Conservation (phyloP, 2,888 invertebrate genomes). For the Caenorhabditis imperialis region DNA sequence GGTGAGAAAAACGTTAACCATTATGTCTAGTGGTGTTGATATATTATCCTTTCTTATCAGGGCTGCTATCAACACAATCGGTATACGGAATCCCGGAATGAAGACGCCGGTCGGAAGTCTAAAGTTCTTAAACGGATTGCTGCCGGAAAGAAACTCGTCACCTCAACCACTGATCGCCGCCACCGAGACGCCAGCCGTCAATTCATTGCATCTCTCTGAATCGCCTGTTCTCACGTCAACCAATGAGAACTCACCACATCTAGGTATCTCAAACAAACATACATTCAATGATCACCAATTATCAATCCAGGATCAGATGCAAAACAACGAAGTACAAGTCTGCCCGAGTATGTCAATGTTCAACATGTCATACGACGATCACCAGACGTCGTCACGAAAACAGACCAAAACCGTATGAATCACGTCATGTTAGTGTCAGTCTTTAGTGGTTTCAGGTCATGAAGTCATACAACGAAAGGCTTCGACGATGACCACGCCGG, state of each 20-base stretch:
- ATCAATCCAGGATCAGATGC: constrained; percentile 24
- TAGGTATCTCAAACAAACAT: constrained; percentile 9
- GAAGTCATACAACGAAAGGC: constrained; percentile 54
- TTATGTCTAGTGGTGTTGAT: no score
- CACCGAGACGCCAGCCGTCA: background rate
- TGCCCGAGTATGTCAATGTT: constrained; percentile 56
- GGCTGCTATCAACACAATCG: constrained; percentile 44
- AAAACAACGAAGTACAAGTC: constrained; percentile 51
- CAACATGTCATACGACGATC: constrained; percentile 24
- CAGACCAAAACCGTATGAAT: constrained; percentile 10
- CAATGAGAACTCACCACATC: constrained; percentile 31
- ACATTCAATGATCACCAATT: background rate
- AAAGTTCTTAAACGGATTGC: constrained; percentile 36
- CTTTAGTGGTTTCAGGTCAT: constrained; percentile 10
- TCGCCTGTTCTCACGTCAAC: constrained; percentile 15
- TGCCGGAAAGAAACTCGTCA: constrained; percentile 15
- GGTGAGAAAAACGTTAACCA: no score
- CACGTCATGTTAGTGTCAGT: constrained; percentile 1
- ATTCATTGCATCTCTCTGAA: constrained; percentile 7
- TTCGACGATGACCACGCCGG: constrained; percentile 42
- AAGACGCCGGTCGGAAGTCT: constrained; percentile 47
- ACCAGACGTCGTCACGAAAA: constrained; percentile 13
- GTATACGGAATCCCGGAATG: constrained; percentile 16
- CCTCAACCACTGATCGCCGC: constrained; percentile 3
- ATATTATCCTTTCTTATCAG: constrained; percentile 14